These are phyloP conservation scores for Coleophora flavipennella DNA, from an alignment of 2,888 invertebrate species.

Conservation along the genomic window DNA sequence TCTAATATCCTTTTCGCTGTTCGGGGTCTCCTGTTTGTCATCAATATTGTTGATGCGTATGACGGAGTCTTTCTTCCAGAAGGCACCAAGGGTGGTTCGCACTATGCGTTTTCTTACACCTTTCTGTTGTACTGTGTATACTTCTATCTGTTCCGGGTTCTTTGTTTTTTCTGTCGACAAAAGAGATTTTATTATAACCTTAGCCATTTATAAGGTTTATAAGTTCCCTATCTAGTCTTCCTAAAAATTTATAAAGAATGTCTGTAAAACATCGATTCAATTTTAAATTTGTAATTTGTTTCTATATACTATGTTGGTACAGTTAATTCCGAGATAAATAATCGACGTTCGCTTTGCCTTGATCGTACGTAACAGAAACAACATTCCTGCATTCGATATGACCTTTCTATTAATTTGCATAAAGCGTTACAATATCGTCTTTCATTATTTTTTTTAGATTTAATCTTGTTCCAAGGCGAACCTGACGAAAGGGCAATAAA, in stretches of 20 bases:
- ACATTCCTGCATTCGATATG: constrained; percentile 1
- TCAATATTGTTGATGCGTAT: constrained; percentile 82
- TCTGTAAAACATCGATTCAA: too few relatives aligned
- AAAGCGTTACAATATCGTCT: not conserved
- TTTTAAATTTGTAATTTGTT: too few relatives aligned
- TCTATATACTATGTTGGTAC: too few relatives aligned
- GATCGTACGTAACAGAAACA: too few relatives aligned
- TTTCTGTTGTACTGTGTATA: constrained; percentile 75
- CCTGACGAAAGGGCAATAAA: too few relatives aligned
- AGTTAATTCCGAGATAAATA: too few relatives aligned
- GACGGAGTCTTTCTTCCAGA: constrained; percentile 79
- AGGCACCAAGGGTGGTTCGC: constrained; percentile 74
- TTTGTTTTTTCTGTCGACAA: constrained; percentile 78
- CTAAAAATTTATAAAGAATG: too few relatives aligned
- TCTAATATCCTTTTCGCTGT: constrained; percentile 78
- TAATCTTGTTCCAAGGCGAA: not conserved
- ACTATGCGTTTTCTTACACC: constrained; percentile 75
- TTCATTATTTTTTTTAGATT: too few relatives aligned
- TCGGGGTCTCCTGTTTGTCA: constrained; percentile 78
- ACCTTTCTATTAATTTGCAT: not conserved
- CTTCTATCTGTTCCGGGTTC: constrained; percentile 79
- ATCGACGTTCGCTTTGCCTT: too few relatives aligned
- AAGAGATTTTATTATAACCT: constrained; percentile 8
- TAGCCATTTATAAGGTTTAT: too few relatives aligned
- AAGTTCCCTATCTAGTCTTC: too few relatives aligned